Conservation (phyloP, 1,140 invertebrate genomes). For the Procambarus virginalis region DNA sequence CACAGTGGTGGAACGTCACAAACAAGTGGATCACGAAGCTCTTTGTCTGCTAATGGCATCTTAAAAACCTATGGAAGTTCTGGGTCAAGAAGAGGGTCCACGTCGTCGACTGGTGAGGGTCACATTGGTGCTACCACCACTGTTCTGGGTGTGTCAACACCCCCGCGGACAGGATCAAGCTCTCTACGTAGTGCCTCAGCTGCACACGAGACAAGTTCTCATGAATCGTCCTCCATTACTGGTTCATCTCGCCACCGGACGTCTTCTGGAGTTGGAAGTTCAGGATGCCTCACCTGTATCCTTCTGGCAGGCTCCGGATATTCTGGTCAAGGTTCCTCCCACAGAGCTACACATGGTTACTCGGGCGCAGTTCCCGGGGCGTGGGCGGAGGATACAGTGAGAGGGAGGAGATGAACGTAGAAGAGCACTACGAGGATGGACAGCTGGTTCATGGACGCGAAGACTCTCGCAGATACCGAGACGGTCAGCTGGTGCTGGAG, state of each 20-base stretch:
- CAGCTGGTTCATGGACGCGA: constrained; percentile 29
- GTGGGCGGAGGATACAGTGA: constrained; percentile 22
- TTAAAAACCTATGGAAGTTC: neutral
- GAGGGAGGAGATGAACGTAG: constrained; percentile 21
- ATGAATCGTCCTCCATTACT: neutral
- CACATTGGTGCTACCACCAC: constrained; percentile 22
- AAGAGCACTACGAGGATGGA: constrained; percentile 52
- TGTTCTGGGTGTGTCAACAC: constrained; percentile 1
- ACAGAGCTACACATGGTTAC: neutral
- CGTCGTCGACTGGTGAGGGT: neutral
- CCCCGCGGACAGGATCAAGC: neutral
- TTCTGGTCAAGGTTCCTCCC: neutral
- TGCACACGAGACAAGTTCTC: neutral
- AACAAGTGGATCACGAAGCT: neutral
- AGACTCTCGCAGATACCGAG: constrained; percentile 19
- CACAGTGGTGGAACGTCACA: neutral
- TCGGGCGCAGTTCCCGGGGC: neutral
- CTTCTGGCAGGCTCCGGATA: constrained; percentile 23
- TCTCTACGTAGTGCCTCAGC: constrained; percentile 4
- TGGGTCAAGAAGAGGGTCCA: neutral
- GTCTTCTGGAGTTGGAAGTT: neutral
- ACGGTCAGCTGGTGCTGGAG: constrained; percentile 47
- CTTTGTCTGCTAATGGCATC: neutral
- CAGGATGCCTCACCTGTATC: constrained; percentile 46
- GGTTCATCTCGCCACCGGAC: neutral